These are phyloP conservation scores for Cheilinus undulatus DNA, from an alignment of 2,113 vertebrate species.

Conservation along the genomic window DNA sequence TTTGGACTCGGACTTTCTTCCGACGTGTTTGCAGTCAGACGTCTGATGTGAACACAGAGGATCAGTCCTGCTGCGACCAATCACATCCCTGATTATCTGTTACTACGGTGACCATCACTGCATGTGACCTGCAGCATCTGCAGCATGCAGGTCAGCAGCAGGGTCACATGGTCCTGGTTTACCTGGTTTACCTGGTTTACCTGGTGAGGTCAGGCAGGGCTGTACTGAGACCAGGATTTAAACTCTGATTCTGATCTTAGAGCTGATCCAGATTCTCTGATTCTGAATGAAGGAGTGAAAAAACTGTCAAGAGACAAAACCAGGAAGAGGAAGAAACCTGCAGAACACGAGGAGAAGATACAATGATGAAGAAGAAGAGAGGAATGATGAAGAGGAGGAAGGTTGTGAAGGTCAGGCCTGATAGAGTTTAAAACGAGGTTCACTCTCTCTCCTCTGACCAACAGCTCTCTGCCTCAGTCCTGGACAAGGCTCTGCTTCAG, in stretches of 20 bases:
- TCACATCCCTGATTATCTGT: neutral
- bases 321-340: neutral
- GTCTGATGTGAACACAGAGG: neutral
- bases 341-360: neutral
- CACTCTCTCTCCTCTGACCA: no score
- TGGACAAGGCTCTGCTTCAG: no score
- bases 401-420: no score
- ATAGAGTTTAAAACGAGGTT: no score
- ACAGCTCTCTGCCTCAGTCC: no score
- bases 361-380: neutral
- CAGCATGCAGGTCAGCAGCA: neutral
- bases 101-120: neutral
- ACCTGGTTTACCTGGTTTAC: neutral
- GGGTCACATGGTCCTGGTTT: neutral
- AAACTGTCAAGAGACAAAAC: neutral
- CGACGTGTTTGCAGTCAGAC: neutral
- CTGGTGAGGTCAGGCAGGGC: slow-evolving; percentile 3
- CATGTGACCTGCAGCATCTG: neutral
- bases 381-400: neutral
- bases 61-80: neutral
- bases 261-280: no score
- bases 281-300: no score
- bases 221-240: no score
- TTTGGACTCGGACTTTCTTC: neutral
- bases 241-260: no score